These are phyloP conservation scores for Halcyon badia DNA, from an alignment of 2,797 vertebrate species.

Conservation along the genomic window DNA sequence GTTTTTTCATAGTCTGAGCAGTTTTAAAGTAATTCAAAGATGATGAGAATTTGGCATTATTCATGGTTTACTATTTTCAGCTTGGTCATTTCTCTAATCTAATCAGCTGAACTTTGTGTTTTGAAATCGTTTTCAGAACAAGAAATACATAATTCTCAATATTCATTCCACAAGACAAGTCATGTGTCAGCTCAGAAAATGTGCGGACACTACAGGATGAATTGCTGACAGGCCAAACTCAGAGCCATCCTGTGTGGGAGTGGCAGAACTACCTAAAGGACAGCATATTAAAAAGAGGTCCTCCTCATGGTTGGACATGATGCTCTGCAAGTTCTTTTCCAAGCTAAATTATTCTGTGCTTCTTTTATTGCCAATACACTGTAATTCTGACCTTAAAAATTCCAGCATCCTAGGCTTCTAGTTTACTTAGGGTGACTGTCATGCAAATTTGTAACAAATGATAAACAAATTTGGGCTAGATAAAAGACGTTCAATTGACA, in stretches of 20 bases:
- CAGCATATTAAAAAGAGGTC: not conserved
- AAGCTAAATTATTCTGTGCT: not conserved
- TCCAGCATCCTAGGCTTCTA: not conserved
- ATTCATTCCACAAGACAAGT: not conserved
- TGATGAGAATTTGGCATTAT: not conserved
- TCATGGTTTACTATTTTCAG: slow-evolving; percentile 24
- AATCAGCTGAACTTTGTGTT: slow-evolving; percentile 14
- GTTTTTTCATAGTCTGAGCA: not conserved
- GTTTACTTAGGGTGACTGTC: not conserved
- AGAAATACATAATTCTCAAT: not conserved
- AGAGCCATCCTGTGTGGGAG: rapidly evolving
- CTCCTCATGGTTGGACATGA: rapidly evolving
- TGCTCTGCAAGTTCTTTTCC: not conserved
- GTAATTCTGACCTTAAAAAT: not conserved
- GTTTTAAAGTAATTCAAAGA: not conserved
- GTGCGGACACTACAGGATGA: not conserved
- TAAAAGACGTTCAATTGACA: not conserved
- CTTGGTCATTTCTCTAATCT: slow-evolving; percentile 2
- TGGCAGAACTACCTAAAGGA: not conserved
- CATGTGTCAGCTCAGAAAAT: not conserved
- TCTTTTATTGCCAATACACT: not conserved
- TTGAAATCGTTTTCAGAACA: not conserved
- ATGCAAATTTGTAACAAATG: not conserved
- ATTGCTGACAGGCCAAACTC: not conserved
- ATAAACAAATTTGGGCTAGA: not conserved